Percentiles rank a stretch among this genome's conserved stretches.
phyloP scores from a whole-genome alignment of 2,113 vertebrate species.

The Morone saxatilis region DNA sequence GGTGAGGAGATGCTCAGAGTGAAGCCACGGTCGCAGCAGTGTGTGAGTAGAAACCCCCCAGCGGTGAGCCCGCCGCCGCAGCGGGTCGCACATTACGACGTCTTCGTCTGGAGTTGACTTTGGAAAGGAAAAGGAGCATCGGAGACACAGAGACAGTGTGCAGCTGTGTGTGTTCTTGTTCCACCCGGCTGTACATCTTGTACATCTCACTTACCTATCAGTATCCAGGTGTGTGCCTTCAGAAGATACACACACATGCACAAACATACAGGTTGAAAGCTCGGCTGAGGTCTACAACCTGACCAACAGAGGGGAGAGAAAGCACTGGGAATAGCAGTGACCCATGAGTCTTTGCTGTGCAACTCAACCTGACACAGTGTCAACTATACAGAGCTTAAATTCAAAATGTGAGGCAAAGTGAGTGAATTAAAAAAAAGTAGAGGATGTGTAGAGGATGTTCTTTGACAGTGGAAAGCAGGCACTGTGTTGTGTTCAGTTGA shows the following conservation, averaged over 20 bases:
- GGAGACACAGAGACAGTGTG: neutral
- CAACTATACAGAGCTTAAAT: neutral
- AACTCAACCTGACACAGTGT: constrained; percentile 21
- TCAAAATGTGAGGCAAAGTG: neutral
- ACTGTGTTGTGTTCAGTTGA: neutral
- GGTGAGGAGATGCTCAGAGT: constrained; percentile 29
- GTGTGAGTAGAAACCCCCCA: constrained; percentile 37
- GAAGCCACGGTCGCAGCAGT: constrained; percentile 41
- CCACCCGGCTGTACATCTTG: constrained; percentile 9
- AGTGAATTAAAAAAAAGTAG: neutral
- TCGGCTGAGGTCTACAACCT: neutral
- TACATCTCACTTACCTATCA: constrained; percentile 34
- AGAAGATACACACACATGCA: constrained; percentile 25
- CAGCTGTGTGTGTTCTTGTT: constrained; percentile 65
- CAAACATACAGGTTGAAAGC: constrained; percentile 16
- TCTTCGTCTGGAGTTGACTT: constrained; percentile 60
- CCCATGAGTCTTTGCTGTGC: constrained; percentile 1
- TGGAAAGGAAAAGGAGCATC: constrained; percentile 45
- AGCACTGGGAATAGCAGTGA: constrained; percentile 36
- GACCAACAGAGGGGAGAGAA: constrained; percentile 21
- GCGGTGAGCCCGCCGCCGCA: constrained; percentile 25
- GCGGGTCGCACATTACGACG: constrained; percentile 9
- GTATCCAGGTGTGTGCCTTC: constrained; percentile 41
- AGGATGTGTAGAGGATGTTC: neutral
- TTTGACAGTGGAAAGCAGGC: neutral